Conservation (phyloP, 1,140 invertebrate species). For the Zaprionus davidi region DNA sequence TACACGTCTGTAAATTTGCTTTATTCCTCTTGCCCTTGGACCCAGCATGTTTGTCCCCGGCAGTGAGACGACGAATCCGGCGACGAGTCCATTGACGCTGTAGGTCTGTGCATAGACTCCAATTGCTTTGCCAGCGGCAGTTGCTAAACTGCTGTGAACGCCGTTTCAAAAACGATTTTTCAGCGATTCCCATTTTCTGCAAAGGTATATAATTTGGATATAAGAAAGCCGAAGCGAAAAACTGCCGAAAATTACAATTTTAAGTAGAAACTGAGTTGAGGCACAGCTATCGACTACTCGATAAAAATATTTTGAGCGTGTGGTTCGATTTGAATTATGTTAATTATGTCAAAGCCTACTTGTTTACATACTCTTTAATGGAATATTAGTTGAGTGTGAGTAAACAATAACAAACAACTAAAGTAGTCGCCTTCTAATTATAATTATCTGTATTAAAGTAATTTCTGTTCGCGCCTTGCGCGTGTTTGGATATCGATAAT, state of each 20-base stretch:
- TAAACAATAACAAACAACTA: not conserved
- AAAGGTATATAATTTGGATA: constrained; percentile 9
- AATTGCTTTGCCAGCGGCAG: constrained; percentile 15
- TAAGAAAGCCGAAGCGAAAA: constrained; percentile 1
- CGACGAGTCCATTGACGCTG: constrained; percentile 42
- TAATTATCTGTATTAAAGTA: not conserved
- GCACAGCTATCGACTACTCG: not conserved
- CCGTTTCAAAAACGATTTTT: constrained; percentile 15
- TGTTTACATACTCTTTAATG: not conserved
- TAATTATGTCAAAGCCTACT: not conserved
- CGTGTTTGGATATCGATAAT: not conserved
- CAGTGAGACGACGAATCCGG: constrained; percentile 32
- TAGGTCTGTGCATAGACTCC: constrained; percentile 30
- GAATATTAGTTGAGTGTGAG: not conserved
- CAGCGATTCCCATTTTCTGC: constrained; percentile 33
- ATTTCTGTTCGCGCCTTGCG: not conserved
- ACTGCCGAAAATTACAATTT: constrained; percentile 28
- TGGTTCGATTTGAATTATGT: not conserved
- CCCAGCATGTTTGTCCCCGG: not conserved
- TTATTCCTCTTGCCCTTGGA: not conserved
- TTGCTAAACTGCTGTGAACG: constrained; percentile 15
- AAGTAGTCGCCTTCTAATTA: not conserved
- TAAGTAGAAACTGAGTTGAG: not conserved
- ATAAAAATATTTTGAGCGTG: not conserved
- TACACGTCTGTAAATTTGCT: not conserved